These are phyloP conservation scores for Pollenia amentaria DNA, from an alignment of 2,888 invertebrate species.

Conservation along the genomic window DNA sequence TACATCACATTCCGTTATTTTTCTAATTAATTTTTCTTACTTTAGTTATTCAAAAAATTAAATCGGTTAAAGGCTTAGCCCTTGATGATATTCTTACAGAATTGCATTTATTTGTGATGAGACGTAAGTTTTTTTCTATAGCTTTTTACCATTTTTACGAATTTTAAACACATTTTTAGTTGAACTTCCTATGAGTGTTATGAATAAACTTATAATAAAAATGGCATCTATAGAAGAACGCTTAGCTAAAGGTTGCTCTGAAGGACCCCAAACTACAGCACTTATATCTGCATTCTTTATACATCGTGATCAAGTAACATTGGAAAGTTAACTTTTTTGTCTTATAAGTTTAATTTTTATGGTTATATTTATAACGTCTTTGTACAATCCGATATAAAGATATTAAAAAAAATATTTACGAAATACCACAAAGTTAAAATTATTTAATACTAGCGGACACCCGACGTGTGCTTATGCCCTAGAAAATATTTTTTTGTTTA, in stretches of 20 bases:
- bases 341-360: slow-evolving; percentile 22
- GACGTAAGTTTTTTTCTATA: slow-evolving; percentile 87
- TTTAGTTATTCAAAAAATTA: slow-evolving; percentile 91
- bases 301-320: slow-evolving; percentile 87
- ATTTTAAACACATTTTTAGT: slow-evolving; percentile 86
- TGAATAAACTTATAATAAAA: slow-evolving; percentile 92
- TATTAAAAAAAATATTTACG: too few species aligned
- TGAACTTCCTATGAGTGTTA: slow-evolving; percentile 92
- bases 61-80: slow-evolving; percentile 95
- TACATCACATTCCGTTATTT: background rate
- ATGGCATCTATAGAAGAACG: slow-evolving; percentile 96
- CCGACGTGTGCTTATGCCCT: too few species aligned
- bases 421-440: too few species aligned
- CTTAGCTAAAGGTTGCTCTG: slow-evolving; percentile 93
- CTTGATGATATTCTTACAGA: slow-evolving; percentile 97
- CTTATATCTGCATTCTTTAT: slow-evolving; percentile 94
- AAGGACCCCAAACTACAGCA: slow-evolving; percentile 95
- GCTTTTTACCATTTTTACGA: slow-evolving; percentile 15
- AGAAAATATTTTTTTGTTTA: too few species aligned
- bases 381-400: background rate
- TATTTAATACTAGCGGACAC: too few species aligned
- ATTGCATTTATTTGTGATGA: slow-evolving; percentile 93
- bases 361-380: slow-evolving; percentile 36
- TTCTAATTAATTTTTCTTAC: too few species aligned
- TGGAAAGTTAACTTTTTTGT: slow-evolving; percentile 78